These are phyloP conservation scores for Sisyra terminalis DNA, from an alignment of 2,888 invertebrate species.

Conservation along the genomic window DNA sequence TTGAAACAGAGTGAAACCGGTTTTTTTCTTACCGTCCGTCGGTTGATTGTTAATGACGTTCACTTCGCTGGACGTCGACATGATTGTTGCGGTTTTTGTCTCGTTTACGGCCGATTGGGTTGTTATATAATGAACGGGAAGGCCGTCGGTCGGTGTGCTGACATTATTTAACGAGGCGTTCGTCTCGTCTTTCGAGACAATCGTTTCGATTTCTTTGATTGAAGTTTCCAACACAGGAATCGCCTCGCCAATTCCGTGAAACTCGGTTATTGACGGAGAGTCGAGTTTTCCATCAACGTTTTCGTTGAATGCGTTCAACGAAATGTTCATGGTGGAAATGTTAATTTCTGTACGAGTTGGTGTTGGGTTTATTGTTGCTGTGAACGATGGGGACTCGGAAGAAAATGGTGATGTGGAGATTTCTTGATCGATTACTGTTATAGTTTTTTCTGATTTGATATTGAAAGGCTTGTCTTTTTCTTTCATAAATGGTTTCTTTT, in stretches of 20 bases:
- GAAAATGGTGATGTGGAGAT: neutral
- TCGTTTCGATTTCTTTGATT: constrained; percentile 22
- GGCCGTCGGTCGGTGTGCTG: constrained; percentile 25
- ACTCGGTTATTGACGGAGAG: neutral
- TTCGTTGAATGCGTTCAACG: neutral
- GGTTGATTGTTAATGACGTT: constrained; percentile 3
- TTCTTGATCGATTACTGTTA: neutral
- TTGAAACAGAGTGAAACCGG: constrained; percentile 14
- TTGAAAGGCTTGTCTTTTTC: constrained; percentile 23
- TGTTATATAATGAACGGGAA: constrained; percentile 18
- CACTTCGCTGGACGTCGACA: constrained; percentile 14
- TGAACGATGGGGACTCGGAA: too few relatives aligned
- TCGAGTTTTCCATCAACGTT: neutral
- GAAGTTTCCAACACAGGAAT: constrained; percentile 27
- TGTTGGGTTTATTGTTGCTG: neutral
- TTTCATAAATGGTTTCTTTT: constrained; percentile 16
- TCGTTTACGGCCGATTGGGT: constrained; percentile 11
- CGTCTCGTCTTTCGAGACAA: constrained; percentile 14
- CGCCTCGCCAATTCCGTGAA: constrained; percentile 15
- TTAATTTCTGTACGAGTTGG: constrained; percentile 1
- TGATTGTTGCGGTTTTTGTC: constrained; percentile 14
- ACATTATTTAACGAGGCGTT: constrained; percentile 5
- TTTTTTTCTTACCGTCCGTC: neutral
- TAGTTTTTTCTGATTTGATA: constrained; percentile 20
- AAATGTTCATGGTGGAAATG: constrained; percentile 5